A percentile compares a stretch with the other conserved stretches of the same genome.
Evolutionary conservation across 2,888 invertebrate genomes (phyloP).

Genomic region (Troides aeacus): DNA sequence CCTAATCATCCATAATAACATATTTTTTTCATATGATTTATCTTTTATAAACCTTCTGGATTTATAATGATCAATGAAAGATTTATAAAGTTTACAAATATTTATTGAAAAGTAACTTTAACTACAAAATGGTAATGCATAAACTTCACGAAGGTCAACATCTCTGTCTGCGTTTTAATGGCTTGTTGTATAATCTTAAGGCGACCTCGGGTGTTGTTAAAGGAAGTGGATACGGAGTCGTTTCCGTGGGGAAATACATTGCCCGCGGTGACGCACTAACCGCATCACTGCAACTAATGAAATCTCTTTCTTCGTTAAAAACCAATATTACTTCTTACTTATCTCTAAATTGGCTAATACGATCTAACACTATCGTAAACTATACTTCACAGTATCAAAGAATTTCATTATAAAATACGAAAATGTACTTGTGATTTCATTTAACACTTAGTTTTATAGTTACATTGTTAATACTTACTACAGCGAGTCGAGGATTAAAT

Average conservation of each 20-base stretch:
- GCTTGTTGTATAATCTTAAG: slow-evolving; percentile 6
- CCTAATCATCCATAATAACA: too few species aligned
- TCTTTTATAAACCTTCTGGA: too few species aligned
- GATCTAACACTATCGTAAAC: not conserved
- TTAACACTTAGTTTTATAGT: too few species aligned
- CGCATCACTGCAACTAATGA: not conserved
- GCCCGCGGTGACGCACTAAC: slow-evolving; percentile 8
- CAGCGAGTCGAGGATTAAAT: too few species aligned
- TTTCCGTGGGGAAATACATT: slow-evolving; percentile 15
- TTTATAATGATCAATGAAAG: too few species aligned
- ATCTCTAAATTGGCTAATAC: not conserved
- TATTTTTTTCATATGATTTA: too few species aligned
- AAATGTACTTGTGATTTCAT: too few species aligned
- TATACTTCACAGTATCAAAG: not conserved
- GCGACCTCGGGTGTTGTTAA: slow-evolving; percentile 2
- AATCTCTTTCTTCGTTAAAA: not conserved
- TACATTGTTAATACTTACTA: too few species aligned
- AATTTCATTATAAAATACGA: too few species aligned
- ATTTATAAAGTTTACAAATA: too few species aligned
- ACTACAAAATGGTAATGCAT: not conserved
- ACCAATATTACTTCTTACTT: not conserved
- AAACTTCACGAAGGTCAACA: slow-evolving; percentile 1
- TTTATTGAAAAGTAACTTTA: not conserved
- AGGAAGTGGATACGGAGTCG: slow-evolving; percentile 12
- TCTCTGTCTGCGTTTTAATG: not conserved